These are phyloP conservation scores for Galerucella calmariensis DNA, from an alignment of 2,888 invertebrate species.

Conservation along the genomic window DNA sequence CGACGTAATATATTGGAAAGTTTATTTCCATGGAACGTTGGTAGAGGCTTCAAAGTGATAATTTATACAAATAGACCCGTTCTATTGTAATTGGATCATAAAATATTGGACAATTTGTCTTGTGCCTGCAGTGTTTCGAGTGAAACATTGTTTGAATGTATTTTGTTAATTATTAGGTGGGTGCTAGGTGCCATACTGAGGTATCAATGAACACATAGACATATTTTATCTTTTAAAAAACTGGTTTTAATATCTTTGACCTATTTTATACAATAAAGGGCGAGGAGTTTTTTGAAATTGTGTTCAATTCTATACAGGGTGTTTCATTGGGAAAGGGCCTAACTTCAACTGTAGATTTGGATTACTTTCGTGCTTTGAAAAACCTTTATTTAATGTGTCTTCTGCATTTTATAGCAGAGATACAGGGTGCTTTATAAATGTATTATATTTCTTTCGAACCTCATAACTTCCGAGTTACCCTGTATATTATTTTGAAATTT, in stretches of 20 bases:
- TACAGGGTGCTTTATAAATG: no score
- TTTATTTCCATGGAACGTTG: constrained; percentile 15
- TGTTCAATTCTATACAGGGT: no score
- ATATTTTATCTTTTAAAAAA: neutral
- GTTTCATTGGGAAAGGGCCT: no score
- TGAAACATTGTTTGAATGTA: constrained; percentile 10
- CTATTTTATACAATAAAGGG: neutral
- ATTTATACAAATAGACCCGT: constrained; percentile 24
- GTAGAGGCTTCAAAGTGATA: constrained; percentile 22
- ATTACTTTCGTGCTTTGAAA: no score
- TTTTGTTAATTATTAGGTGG: constrained; percentile 15
- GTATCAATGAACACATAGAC: neutral
- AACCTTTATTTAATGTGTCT: no score
- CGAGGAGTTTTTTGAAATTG: no score
- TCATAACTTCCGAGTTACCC: no score
- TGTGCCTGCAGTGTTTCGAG: constrained; percentile 13
- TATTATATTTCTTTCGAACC: no score
- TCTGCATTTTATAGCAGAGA: no score
- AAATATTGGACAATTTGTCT: constrained; percentile 27
- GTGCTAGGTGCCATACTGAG: constrained; percentile 8
- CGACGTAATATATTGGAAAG: constrained; percentile 27
- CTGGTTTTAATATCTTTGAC: neutral
- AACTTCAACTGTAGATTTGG: no score
- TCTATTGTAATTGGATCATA: constrained; percentile 28
- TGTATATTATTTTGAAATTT: no score